Percentiles rank a stretch among this genome's conserved stretches.
phyloP scores from a whole-genome alignment of 2,888 invertebrate genomes.

The Petrophora chlorosata region DNA sequence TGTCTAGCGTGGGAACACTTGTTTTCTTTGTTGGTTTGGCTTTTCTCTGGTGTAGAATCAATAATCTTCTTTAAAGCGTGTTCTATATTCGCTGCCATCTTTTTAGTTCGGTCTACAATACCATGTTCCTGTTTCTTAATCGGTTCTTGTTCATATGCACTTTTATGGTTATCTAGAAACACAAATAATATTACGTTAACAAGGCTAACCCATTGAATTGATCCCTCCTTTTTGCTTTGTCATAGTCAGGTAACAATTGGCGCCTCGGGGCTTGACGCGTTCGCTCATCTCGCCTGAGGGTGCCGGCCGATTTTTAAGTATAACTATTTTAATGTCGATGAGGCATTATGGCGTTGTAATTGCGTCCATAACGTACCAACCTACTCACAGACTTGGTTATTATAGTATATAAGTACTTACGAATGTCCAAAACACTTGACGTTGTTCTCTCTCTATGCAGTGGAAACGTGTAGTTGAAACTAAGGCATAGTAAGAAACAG shows the following conservation, averaged over 20 bases:
- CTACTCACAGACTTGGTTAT: no score
- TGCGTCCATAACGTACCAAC: no score
- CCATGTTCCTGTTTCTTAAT: constrained; percentile 31
- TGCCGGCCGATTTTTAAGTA: no score
- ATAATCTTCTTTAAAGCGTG: constrained; percentile 50
- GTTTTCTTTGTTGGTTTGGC: constrained; percentile 39
- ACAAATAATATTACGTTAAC: no score
- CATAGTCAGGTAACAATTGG: no score
- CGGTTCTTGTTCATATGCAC: constrained; percentile 37
- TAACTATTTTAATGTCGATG: no score
- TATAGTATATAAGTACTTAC: constrained; percentile 1
- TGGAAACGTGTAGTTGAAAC: constrained; percentile 68
- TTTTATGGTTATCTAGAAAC: constrained; percentile 42
- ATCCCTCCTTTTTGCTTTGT: no score
- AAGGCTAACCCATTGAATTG: no score
- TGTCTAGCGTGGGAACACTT: constrained; percentile 40
- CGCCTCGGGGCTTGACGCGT: no score
- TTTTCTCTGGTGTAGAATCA: constrained; percentile 32
- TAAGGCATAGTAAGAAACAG: constrained; percentile 59
- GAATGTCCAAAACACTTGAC: constrained; percentile 2
- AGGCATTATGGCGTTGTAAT: no score
- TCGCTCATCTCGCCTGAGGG: no score
- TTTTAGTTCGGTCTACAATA: constrained; percentile 48
- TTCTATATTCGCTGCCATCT: constrained; percentile 49
- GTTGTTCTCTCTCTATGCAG: constrained; percentile 50